Percentiles rank a stretch among this genome's conserved stretches.
Evolutionary conservation across 2,888 invertebrate species (phyloP).

Genomic region (Drosophila algonquin): DNA sequence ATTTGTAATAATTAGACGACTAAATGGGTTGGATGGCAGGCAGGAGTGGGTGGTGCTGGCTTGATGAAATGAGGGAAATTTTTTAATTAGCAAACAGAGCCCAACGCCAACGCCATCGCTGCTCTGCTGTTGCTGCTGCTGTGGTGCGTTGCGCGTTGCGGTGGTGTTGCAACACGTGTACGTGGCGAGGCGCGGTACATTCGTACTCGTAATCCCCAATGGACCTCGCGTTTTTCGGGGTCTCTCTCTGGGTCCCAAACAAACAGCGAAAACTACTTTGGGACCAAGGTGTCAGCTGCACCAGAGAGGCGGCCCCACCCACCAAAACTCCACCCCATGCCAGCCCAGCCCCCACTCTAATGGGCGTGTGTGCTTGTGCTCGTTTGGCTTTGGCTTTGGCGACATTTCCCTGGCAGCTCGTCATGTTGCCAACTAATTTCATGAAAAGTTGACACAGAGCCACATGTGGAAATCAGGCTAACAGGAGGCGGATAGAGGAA

Average conservation of each 20-base stretch:
- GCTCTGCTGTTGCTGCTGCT: slow-evolving; percentile 30
- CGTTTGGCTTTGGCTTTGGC: slow-evolving; percentile 24
- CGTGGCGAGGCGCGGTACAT: slow-evolving; percentile 1
- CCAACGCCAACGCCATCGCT: slow-evolving; percentile 33
- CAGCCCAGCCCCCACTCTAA: slow-evolving; percentile 37
- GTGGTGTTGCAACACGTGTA: slow-evolving; percentile 72
- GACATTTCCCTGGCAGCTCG: slow-evolving; percentile 70
- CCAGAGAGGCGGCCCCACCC: slow-evolving; percentile 62
- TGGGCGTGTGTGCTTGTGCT: slow-evolving; percentile 68
- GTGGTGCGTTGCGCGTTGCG: slow-evolving; percentile 45
- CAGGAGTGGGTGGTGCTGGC: neutral
- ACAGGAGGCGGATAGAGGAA: slow-evolving; percentile 9
- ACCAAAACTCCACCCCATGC: neutral
- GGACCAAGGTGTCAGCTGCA: slow-evolving; percentile 75
- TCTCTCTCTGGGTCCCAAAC: slow-evolving; percentile 13
- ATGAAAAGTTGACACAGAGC: slow-evolving; percentile 81
- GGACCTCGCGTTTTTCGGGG: slow-evolving; percentile 45
- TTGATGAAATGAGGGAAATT: slow-evolving; percentile 43
- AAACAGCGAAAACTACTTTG: slow-evolving; percentile 77
- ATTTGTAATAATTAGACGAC: slow-evolving; percentile 75
- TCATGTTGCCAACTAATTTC: slow-evolving; percentile 82
- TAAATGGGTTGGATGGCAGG: slow-evolving; percentile 59
- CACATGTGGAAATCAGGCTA: slow-evolving; percentile 77
- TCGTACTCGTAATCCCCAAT: slow-evolving; percentile 56
- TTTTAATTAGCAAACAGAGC: slow-evolving; percentile 66